phyloP scores from a whole-genome alignment of 2,113 vertebrate genomes.

The Petrocephalus microphthalmus region DNA sequence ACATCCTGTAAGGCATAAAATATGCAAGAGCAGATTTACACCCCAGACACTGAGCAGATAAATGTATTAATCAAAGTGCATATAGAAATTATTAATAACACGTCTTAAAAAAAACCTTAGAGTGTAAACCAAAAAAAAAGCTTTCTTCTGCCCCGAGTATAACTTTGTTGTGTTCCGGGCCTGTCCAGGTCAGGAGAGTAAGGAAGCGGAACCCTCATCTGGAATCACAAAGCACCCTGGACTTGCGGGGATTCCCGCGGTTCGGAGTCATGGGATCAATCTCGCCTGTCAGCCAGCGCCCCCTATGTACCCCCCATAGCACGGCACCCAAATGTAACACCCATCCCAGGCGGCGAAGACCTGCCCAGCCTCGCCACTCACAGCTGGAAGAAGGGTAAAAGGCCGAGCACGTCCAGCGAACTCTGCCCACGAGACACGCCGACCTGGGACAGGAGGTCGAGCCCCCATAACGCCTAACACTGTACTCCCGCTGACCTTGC shows the following conservation, averaged over 20 bases:
- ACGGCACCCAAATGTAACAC: not conserved
- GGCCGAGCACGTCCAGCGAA: not conserved
- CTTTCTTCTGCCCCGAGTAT: not conserved
- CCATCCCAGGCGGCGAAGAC: too few relatives aligned
- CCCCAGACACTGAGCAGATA: not conserved
- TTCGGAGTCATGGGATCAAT: slow-evolving; percentile 24
- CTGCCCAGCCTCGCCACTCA: too few relatives aligned
- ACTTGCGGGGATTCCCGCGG: slow-evolving; percentile 21
- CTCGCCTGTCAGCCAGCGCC: slow-evolving; percentile 23
- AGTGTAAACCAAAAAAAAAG: not conserved
- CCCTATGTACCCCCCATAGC: not conserved
- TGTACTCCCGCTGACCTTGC: not conserved
- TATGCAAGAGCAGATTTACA: not conserved
- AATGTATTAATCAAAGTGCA: slow-evolving; percentile 3
- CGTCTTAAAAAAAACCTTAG: not conserved
- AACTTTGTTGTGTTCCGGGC: not conserved
- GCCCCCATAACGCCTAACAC: too few relatives aligned
- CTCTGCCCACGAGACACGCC: not conserved
- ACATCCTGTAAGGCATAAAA: not conserved
- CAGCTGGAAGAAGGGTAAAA: too few relatives aligned
- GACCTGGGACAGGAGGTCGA: not conserved
- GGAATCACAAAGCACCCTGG: slow-evolving; percentile 48
- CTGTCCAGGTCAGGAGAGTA: slow-evolving; percentile 38
- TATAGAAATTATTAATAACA: not conserved
- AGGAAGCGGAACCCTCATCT: slow-evolving; percentile 41